Percentiles rank a stretch among this genome's conserved stretches.
Evolutionary conservation across 2,113 vertebrate genomes (phyloP).

Genomic region (Nannospalax galili): DNA sequence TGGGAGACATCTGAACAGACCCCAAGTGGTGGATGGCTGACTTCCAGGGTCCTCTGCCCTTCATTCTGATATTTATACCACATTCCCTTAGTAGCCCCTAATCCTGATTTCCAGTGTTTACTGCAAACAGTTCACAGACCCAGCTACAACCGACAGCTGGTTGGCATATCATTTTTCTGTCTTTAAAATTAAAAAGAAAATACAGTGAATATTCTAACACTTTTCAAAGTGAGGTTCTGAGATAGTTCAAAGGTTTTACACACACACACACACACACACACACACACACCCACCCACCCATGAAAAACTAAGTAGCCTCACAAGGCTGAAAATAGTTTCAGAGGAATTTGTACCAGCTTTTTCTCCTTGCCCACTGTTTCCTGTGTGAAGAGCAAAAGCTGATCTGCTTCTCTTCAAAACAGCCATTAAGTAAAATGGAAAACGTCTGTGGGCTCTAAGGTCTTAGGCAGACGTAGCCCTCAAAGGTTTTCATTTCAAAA

Average conservation of each 20-base stretch:
- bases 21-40: background rate
- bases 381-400: constrained; percentile 59
- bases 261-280: constrained; percentile 55
- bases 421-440: constrained; percentile 73
- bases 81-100: constrained; percentile 77
- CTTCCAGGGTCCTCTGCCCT: constrained; percentile 47
- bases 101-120: constrained; percentile 73
- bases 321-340: constrained; percentile 64
- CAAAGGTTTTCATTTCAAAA: constrained; percentile 66
- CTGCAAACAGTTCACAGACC: constrained; percentile 80
- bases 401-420: constrained; percentile 72
- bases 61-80: constrained; percentile 54
- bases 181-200: constrained; percentile 63
- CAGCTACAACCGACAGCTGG: constrained; percentile 69
- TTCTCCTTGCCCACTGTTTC: constrained; percentile 63
- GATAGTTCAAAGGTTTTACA: constrained; percentile 53
- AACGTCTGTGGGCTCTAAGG: constrained; percentile 37
- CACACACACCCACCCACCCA: background rate
- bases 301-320: background rate
- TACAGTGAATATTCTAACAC: background rate
- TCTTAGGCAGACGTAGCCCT: constrained; percentile 16
- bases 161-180: constrained; percentile 71
- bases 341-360: constrained; percentile 61
- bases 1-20: constrained; percentile 50
- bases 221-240: background rate